Evolutionary conservation across 2,888 invertebrate species (phyloP), one percentile per base, ranked within the genome.

Genomic region (Lepidocyrtinus sp.): DNA sequence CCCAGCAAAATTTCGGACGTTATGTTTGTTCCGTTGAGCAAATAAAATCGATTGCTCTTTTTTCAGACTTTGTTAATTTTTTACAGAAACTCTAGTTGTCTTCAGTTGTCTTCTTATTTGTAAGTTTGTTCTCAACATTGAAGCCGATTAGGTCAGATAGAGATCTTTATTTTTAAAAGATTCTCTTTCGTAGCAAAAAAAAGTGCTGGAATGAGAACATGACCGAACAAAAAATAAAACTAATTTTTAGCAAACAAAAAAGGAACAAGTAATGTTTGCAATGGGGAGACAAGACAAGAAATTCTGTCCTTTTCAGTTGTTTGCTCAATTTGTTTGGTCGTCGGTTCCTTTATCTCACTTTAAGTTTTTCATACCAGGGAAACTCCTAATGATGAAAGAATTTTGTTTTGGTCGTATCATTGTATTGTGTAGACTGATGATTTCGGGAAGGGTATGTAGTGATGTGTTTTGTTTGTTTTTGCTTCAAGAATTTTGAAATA

Each of bases 401-500:
- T 50, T 12, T 50, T 50, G 2, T 50, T 15, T 50, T 36, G 36
- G 36, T 36, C 36, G 5, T 50, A 50, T 12, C 50, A 50, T 7
- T 12, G 5, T 50, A 50, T 50, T 17, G 17, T 50, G 50, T 50
- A 50, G n/a, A 12, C 50, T 50, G n/a, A 17, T 50, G 50, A 50
- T 50, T 50, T 50, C 50, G 17, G 12, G 17, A 2, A 50, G 50
- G 17, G 50, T 50, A 50, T 50, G 15, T 50, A 50, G 2, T 12
- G 12, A 50, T 50, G 50, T 50, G 12, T 36, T 36, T 50, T 50
- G 50, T 50, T 50, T 50, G 50, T 50, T 50, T 50, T 50, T 50
- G n/a, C 50, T 50, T 50, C 50, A 7, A 50, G 50, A 50, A 50
- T 50, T 50, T 50, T 1, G 50, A 50, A 50, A 7, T 12, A 50